A percentile compares a stretch with the other conserved stretches of the same genome.
These are phyloP conservation scores for Linurgus olivaceus DNA, from an alignment of 2,797 vertebrate genomes.

Conservation along the genomic window DNA sequence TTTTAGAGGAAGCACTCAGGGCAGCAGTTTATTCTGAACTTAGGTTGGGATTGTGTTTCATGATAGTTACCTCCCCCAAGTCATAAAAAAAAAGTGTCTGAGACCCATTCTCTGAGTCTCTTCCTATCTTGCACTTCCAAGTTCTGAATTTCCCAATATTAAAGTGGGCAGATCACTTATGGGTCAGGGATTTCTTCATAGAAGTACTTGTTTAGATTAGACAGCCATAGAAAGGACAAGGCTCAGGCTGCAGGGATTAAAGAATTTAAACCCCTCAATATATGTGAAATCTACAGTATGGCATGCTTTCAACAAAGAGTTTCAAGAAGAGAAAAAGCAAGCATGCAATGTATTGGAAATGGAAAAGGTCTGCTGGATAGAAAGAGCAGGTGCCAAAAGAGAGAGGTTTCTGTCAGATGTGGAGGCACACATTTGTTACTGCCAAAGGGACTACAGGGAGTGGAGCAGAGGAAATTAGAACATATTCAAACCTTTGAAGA, in stretches of 20 bases:
- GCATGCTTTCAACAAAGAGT: not conserved
- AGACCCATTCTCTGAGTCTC: not conserved
- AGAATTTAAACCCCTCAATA: not conserved
- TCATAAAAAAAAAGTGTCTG: not conserved
- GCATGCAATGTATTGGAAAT: not conserved
- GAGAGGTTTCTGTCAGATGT: not conserved
- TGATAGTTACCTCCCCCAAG: not conserved
- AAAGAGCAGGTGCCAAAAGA: not conserved
- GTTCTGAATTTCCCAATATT: not conserved
- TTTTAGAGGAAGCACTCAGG: not conserved
- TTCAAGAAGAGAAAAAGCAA: not conserved
- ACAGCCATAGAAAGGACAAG: not conserved
- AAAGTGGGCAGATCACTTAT: fast-evolving
- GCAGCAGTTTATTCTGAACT: not conserved
- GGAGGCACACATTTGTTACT: not conserved
- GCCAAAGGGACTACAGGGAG: not conserved
- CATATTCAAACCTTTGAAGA: not conserved
- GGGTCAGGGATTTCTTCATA: not conserved
- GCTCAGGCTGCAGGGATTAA: not conserved
- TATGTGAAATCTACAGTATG: not conserved
- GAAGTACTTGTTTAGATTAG: not conserved
- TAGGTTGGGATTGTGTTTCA: not conserved
- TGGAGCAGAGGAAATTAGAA: not conserved
- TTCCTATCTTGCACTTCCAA: not conserved
- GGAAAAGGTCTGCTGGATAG: not conserved